These are phyloP conservation scores for Megaceryle torquata DNA, from an alignment of 2,113 vertebrate genomes.

Conservation along the genomic window DNA sequence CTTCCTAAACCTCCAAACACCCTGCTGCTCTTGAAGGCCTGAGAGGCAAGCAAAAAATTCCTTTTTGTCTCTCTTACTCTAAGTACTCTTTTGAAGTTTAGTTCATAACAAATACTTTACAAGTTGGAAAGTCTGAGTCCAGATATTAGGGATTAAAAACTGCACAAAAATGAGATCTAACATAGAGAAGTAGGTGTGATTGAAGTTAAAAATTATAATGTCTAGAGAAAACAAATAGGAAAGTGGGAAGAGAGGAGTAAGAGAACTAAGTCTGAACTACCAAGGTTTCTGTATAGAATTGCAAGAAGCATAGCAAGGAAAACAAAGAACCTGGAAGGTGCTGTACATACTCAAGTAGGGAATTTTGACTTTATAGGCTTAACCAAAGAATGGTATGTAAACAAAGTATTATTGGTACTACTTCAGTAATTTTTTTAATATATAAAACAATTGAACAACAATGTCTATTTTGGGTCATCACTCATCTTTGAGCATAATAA, in stretches of 20 bases:
- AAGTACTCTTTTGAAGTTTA: background rate
- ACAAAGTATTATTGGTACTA: background rate
- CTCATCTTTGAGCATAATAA: background rate
- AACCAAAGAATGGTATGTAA: background rate
- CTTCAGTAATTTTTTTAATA: background rate
- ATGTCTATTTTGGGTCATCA: background rate
- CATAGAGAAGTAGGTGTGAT: background rate
- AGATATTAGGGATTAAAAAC: background rate
- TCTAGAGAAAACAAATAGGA: background rate
- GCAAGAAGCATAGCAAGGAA: background rate
- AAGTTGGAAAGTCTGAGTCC: background rate
- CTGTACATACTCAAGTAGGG: background rate
- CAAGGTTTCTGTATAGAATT: background rate
- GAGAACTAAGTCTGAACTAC: background rate
- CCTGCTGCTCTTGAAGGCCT: background rate
- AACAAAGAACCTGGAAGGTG: constrained; percentile 11
- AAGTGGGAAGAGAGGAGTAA: background rate
- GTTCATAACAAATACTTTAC: background rate
- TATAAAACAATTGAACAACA: background rate
- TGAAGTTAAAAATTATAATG: background rate
- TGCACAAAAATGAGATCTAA: background rate
- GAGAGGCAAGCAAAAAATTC: background rate
- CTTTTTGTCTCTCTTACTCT: background rate
- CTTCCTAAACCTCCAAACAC: background rate
- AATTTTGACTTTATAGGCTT: background rate